Evolutionary conservation across 2,113 vertebrate genomes (phyloP), one percentile per base, ranked within the genome.

Genomic region (Perca schrenkii): DNA sequence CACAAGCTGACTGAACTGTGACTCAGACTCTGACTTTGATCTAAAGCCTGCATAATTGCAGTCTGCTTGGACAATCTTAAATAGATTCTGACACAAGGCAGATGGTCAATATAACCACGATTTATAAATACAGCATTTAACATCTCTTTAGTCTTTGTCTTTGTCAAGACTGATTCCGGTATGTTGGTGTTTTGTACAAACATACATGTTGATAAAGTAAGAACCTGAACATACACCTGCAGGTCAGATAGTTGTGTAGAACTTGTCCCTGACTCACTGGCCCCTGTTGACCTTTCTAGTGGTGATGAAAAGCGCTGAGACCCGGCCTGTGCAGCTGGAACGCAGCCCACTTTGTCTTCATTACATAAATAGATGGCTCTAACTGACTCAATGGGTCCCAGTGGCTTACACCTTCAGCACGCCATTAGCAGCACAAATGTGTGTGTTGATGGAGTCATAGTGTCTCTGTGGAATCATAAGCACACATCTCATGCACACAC

Each of bases 321-420:
- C 68, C 63, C 6, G 7, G 36, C 34, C 64, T n/a, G 52, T 2
- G 6, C 75, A 76, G 72, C 65, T 78, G 77, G 22, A 64, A 65
- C 46, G 1, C 52, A 73, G 71, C 22, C 63, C 81, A 77, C 66
- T 91, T 78, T 53, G 81, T 89, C 89, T 93, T 91, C 86, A 88
- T 89, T 83, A 88, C 57, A 80, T 57, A 87, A 61, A 80, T 36
- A 79, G 75, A 89, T 76, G 61, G n/a, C 82, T 84, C 53, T 88
- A 83, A 87, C 64, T 69, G 74, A 72, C 54, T 88, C 79, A 76
- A 65, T 80, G 54, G 47, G 36, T 89, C 73, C 84, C 86, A 64
- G 72, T 21, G 71, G 83, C 68, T 28, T 81, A 86, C 46, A 74
- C 68, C 75, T 84, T 40, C 64, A 71, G 79, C 56, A 81, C 10